A percentile compares a stretch with the other conserved stretches of the same genome.
Evolutionary conservation across 30 jellyfish, hydroid and myxozoan genomes (phyloP).

Genomic region (Aurelia coerulea): DNA sequence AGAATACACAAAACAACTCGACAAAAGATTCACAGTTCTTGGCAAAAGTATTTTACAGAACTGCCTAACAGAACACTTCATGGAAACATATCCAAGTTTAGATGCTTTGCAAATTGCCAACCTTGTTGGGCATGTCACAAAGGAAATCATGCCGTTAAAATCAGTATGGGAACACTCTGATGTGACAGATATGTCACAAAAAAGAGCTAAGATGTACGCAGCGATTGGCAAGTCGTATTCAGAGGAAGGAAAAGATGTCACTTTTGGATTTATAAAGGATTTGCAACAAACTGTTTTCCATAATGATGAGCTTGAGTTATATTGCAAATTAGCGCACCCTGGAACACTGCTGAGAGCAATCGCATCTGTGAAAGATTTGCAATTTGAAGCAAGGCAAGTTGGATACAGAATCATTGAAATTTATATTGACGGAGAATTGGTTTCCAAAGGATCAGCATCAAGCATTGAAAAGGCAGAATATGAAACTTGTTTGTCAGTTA

Average conservation of each 20-base stretch:
- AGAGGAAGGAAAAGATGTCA: slow-evolving; percentile 41
- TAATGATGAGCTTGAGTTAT: slow-evolving; percentile 3
- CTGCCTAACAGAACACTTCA: slow-evolving; percentile 44
- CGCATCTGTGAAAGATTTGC: slow-evolving; percentile 2
- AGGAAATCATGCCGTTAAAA: slow-evolving; percentile 48
- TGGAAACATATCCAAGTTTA: slow-evolving; percentile 17
- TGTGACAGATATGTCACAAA: neutral
- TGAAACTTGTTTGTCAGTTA: slow-evolving; percentile 32
- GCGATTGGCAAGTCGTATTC: slow-evolving; percentile 27
- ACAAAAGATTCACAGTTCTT: slow-evolving; percentile 25
- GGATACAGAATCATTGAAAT: slow-evolving; percentile 41
- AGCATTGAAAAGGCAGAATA: slow-evolving; percentile 50
- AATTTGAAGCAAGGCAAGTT: slow-evolving; percentile 30
- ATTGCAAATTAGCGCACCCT: slow-evolving; percentile 66
- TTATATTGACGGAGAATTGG: slow-evolving; percentile 13
- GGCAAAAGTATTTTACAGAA: slow-evolving; percentile 47
- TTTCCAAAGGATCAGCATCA: slow-evolving; percentile 42
- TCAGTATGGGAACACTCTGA: neutral
- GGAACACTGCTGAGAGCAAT: slow-evolving; percentile 23
- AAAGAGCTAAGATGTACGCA: slow-evolving; percentile 58
- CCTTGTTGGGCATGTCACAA: slow-evolving; percentile 29
- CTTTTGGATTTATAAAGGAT: neutral
- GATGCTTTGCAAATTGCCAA: slow-evolving; percentile 32
- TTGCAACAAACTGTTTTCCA: neutral
- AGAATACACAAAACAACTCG: slow-evolving; percentile 4